A percentile compares a stretch with the other conserved stretches of the same genome.
Conservation (phyloP, 2,113 vertebrate species). For the Upupa epops region DNA sequence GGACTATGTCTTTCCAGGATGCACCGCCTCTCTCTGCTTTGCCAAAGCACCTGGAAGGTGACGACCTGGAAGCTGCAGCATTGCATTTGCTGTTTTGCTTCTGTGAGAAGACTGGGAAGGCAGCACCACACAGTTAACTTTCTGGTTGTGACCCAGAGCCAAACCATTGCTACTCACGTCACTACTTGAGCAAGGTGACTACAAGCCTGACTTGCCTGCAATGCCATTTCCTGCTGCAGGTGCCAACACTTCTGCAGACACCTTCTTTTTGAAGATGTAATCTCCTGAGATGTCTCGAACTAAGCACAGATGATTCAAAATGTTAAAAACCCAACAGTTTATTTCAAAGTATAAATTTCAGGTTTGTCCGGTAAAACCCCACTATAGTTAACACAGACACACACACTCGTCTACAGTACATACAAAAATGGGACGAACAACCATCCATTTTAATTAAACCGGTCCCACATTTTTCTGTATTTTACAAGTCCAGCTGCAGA, state of each 20-base stretch:
- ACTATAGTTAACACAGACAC: conserved; percentile 72
- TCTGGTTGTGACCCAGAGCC: background rate
- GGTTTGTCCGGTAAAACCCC: conserved; percentile 75
- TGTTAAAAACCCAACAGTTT: conserved; percentile 78
- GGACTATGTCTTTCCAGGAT: background rate
- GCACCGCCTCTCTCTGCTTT: background rate
- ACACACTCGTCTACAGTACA: conserved; percentile 69
- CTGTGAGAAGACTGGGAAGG: background rate
- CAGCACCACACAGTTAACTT: background rate
- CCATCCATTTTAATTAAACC: conserved; percentile 51
- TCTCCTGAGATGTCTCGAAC: conserved; percentile 19
- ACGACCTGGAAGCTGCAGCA: background rate
- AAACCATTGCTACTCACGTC: background rate
- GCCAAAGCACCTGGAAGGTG: background rate
- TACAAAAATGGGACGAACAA: conserved; percentile 69
- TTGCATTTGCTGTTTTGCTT: background rate
- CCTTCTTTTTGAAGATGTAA: background rate
- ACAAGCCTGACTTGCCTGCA: background rate
- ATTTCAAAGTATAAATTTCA: conserved; percentile 85
- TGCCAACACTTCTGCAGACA: background rate
- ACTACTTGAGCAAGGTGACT: background rate
- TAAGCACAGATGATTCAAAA: conserved; percentile 61
- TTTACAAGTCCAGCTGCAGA: conserved; percentile 71
- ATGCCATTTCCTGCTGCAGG: background rate
- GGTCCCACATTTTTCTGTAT: conserved; percentile 59